Base-by-base conservation (phyloP, 1,140 invertebrate species). In the Drosophila subobscura region DNA sequence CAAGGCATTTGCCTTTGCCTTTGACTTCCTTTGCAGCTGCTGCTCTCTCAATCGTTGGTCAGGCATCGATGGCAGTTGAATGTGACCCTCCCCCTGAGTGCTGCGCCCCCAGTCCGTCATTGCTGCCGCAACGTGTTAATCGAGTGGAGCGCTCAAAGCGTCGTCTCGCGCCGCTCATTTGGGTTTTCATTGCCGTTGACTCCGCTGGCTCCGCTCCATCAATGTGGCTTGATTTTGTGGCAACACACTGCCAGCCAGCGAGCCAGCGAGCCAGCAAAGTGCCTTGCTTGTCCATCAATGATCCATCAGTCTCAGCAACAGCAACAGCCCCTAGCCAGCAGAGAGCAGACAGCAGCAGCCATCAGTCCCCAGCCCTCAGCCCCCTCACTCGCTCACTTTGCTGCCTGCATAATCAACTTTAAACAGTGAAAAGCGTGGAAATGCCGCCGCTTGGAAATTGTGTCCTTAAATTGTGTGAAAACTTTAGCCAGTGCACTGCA, bases 121-220 rank as follows among this genome's bases (percentile, higher is more conserved):
- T 45, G 58, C 16, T 4, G 33, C 45, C 27, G 29, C 71, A 74
- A 60, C 54, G 72, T 75, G 72, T 76, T 84, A 85, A 84, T 84
- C 79, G 83, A 84, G 78, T 55, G 80, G 60, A 68, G 57, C 65
- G 71, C 76, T 79, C 58, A 79, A 79, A 84, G 76, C 72, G 59
- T 33, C 29, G 16, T 20, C 16, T 20, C 16, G 29, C 29, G 7
- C 47, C 66, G 57, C 79, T 76, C 80, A 79, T 85, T 85, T 76
- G 58, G 58, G 63, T 61, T 64, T 57, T 51, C 40, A 50, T 51
- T 50, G 45, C 41, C 45, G 64, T 47, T 71, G 67, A 58, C 16
- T 20, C 16, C 52, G 52, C 67, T 71, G 67, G 51, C 16, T 20
- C 16, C 52, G 52, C 67, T 44, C 56, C 70, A 63, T 72, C 70